phyloP scores from a whole-genome alignment of 2,797 vertebrate genomes.

The Poecilia picta region DNA sequence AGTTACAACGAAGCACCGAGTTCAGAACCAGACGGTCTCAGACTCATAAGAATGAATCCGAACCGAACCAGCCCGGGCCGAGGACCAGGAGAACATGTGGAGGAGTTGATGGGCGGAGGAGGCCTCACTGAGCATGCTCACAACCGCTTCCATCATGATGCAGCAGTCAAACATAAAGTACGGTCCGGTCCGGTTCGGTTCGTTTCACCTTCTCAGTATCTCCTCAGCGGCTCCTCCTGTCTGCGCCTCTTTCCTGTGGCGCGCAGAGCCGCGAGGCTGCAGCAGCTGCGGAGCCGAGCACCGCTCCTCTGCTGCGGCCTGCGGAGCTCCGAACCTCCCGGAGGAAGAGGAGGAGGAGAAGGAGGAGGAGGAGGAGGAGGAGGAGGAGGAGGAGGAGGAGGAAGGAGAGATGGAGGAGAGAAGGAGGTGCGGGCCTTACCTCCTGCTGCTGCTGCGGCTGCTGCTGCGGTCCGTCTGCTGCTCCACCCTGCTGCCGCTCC shows the following conservation, averaged over 20 bases:
- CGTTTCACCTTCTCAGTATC: neutral
- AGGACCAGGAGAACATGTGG: too few species aligned
- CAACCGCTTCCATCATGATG: constrained; percentile 41
- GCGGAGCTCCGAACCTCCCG: neutral
- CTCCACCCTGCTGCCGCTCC: constrained; percentile 47
- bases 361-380: neutral
- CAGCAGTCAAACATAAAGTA: constrained; percentile 23
- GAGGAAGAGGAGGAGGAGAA: neutral
- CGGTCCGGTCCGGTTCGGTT: neutral
- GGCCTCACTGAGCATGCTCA: constrained; percentile 35
- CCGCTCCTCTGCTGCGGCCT: neutral
- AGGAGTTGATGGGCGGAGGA: neutral
- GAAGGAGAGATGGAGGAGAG: neutral
- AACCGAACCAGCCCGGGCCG: neutral
- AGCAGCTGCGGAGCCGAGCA: neutral
- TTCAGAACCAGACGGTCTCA: too few species aligned
- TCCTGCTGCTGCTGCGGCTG: constrained; percentile 34
- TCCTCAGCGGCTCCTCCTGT: neutral
- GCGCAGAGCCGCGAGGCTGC: neutral
- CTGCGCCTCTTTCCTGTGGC: neutral
- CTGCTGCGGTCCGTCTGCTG: constrained; percentile 47
- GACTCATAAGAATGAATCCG: neutral
- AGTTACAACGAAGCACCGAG: neutral
- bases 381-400: neutral
- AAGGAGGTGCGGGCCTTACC: constrained; percentile 34